Conservation (phyloP, 2,797 vertebrate species). For the Clamator glandarius region DNA sequence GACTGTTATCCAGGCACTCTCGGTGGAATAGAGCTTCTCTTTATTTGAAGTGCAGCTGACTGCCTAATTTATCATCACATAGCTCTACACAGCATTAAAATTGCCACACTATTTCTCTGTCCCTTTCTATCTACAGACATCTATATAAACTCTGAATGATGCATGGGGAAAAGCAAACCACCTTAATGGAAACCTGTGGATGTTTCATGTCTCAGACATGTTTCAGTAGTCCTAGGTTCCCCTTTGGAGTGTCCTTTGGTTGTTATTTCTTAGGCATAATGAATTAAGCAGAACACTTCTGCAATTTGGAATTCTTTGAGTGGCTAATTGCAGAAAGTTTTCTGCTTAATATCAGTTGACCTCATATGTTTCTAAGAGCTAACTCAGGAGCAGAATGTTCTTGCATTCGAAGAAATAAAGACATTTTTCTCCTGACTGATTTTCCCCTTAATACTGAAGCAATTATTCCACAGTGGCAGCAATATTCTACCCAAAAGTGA, state of each 20-base stretch:
- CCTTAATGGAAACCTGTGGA: not conserved
- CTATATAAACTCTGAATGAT: not conserved
- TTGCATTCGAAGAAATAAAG: not conserved
- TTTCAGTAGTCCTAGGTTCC: not conserved
- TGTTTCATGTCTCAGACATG: not conserved
- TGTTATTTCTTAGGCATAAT: not conserved
- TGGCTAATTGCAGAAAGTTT: not conserved
- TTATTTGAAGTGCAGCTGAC: not conserved
- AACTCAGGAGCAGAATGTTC: not conserved
- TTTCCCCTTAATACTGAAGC: not conserved
- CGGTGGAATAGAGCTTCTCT: not conserved
- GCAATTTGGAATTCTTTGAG: not conserved
- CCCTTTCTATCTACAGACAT: not conserved
- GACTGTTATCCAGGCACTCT: not conserved
- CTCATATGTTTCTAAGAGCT: not conserved
- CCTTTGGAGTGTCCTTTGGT: not conserved
- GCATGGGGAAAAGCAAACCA: not conserved
- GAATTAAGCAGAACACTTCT: not conserved
- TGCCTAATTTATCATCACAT: not conserved
- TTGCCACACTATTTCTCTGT: not conserved
- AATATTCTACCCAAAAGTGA: not conserved
- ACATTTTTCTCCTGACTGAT: rapidly evolving
- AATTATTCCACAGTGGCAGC: not conserved
- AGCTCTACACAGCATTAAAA: not conserved
- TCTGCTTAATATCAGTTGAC: too few relatives aligned